These are phyloP conservation scores for Eolophus roseicapilla DNA, from an alignment of 2,113 vertebrate genomes.

Conservation along the genomic window DNA sequence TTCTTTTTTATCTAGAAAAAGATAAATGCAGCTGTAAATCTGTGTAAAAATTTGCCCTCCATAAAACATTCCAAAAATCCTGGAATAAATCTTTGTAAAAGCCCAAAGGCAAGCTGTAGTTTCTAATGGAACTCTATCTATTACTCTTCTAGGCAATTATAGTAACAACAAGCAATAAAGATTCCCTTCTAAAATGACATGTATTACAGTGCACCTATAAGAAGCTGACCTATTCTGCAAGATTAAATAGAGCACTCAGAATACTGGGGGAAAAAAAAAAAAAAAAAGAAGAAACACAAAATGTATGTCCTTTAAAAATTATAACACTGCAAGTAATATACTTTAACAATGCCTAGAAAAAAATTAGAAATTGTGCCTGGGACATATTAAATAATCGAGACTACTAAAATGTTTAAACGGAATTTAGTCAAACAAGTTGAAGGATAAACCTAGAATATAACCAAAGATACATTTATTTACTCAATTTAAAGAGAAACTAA, in stretches of 20 bases:
- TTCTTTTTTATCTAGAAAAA: neutral
- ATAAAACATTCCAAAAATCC: constrained; percentile 8
- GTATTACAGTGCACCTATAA: constrained; percentile 15
- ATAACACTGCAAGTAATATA: constrained; percentile 29
- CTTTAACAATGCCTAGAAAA: constrained; percentile 26
- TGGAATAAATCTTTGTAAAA: constrained; percentile 8
- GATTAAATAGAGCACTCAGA: constrained; percentile 51
- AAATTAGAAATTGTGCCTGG: constrained; percentile 27
- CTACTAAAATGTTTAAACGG: neutral
- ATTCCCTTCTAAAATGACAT: constrained; percentile 38
- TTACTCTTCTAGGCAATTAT: constrained; percentile 46
- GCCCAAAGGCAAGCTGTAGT: constrained; percentile 8
- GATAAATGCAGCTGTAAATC: neutral
- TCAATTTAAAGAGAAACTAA: neutral
- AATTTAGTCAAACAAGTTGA: neutral
- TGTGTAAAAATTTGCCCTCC: constrained; percentile 4
- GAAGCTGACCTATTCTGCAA: constrained; percentile 23
- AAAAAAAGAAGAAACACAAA: neutral
- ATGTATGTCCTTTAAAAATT: constrained; percentile 45
- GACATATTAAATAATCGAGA: constrained; percentile 35
- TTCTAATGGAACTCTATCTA: constrained; percentile 42
- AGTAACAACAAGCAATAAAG: constrained; percentile 58
- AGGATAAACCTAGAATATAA: neutral
- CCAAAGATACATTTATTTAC: constrained; percentile 3
- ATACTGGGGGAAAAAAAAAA: neutral